Evolutionary conservation across 2,113 vertebrate genomes (phyloP).

Genomic region (Heloderma charlesbogerti): DNA sequence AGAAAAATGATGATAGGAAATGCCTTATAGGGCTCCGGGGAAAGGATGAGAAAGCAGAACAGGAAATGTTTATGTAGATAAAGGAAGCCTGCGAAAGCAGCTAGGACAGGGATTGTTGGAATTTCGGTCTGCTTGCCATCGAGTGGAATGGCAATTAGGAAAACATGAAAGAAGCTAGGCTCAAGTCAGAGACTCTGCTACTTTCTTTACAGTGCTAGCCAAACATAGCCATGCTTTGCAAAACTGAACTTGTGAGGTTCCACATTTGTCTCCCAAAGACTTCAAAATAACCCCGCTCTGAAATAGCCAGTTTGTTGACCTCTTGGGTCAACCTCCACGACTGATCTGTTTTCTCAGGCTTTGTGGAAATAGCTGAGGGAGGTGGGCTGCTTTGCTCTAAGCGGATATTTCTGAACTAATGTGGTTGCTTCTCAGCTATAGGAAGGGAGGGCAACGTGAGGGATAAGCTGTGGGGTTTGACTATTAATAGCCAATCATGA

Average conservation of each 20-base stretch:
- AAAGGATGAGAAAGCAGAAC: constrained; percentile 68
- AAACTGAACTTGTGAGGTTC: constrained; percentile 6
- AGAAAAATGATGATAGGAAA: constrained; percentile 56
- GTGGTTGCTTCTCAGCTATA: constrained; percentile 38
- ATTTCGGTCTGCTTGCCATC: constrained; percentile 47
- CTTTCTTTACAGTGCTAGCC: constrained; percentile 8
- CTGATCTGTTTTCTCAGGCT: constrained; percentile 63
- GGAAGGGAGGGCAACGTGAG: not conserved
- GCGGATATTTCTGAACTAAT: constrained; percentile 54
- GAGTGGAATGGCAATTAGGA: constrained; percentile 47
- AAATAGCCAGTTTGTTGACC: constrained; percentile 57
- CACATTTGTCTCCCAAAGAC: constrained; percentile 39
- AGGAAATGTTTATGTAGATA: constrained; percentile 77
- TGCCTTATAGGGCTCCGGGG: constrained; percentile 46
- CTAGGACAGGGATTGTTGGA: constrained; percentile 54
- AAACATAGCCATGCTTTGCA: not conserved
- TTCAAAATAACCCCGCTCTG: constrained; percentile 34
- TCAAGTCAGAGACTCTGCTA: constrained; percentile 2
- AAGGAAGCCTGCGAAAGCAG: constrained; percentile 70
- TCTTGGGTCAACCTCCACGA: constrained; percentile 24
- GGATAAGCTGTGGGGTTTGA: not conserved
- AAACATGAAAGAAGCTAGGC: constrained; percentile 48
- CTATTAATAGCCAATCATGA: not conserved
- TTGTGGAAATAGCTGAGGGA: constrained; percentile 59
- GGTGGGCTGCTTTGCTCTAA: constrained; percentile 44